Conservation (phyloP, 2,797 vertebrate genomes). For the Pangasius larnaudii region DNA sequence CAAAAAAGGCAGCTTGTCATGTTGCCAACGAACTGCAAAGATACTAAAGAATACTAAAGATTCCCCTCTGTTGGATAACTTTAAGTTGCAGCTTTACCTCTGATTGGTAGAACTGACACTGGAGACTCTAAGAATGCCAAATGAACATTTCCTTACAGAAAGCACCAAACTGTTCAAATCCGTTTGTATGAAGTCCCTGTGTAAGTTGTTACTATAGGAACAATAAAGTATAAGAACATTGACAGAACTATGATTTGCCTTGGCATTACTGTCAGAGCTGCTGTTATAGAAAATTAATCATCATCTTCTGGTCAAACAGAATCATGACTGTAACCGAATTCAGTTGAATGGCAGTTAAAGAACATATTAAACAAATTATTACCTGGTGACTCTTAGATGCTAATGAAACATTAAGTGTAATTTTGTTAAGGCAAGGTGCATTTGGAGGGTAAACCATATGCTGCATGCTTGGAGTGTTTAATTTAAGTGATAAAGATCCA, state of each 20-base stretch:
- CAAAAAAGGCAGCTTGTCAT: background rate
- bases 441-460: background rate
- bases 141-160: background rate
- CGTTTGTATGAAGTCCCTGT: background rate
- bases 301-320: background rate
- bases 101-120: background rate
- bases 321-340: background rate
- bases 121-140: background rate
- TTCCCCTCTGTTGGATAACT: background rate
- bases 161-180: background rate
- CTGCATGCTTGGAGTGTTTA: background rate
- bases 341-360: background rate
- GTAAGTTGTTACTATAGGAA: background rate
- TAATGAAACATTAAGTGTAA: background rate
- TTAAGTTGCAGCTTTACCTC: background rate
- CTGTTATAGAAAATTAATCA: background rate
- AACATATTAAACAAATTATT: background rate
- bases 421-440: background rate
- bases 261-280: background rate
- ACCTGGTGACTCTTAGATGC: background rate
- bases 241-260: background rate
- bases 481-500: background rate
- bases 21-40: background rate
- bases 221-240: background rate
- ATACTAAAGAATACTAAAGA: background rate